Base-by-base conservation (phyloP, 1,140 invertebrate species). In the Trichomalopsis sarcophagae region DNA sequence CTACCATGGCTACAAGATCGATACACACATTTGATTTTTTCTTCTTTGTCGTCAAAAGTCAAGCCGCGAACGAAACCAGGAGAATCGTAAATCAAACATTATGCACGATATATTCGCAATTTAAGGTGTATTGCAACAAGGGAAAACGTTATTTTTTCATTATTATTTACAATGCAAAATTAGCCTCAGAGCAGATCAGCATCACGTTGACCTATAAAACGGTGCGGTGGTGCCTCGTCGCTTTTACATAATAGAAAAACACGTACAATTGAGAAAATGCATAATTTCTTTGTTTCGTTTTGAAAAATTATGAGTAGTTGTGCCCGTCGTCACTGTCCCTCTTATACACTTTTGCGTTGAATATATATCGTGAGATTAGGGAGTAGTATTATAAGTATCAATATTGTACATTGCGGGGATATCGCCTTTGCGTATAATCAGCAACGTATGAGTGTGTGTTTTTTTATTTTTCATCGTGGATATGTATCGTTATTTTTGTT, bases 401-500 rank as follows among this genome's bases (percentile, higher is more conserved):
- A 62, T 62, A 71, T 84, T 79, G 82, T 84, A 84, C 66, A n/a
- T 84, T 78, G 2, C 55, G 50, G 50, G 5, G 50, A 27, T 30
- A 73, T 62, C 68, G 66, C 66, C 71, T 84, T 84, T 71, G 13
- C 62, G 55, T 62, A 36, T 6, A 79, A 69, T 68, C 78, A 69
- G 78, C 33, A 80, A 71, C 23, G 9, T 69, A 14, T n/a, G 21
- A n/a, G 17, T 62, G 55, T 7, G 17, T 21, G 55, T 62, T 0
- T 62, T 62, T 62, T 62, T 9, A 21, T 62, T n/a, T 73, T 55
- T 71, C 23, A 10, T 73, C 10, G 17, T 80, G n/a, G 83, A 84
- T 84, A 84, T 84, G 83, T 84, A 84, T 80, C 36, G 23, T 80
- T 84, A 78, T 74, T 62, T 23, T 84, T 81, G 4, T 74, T 74